Conservation (phyloP, 2,113 vertebrate species). For the Pseudopodoces humilis region DNA sequence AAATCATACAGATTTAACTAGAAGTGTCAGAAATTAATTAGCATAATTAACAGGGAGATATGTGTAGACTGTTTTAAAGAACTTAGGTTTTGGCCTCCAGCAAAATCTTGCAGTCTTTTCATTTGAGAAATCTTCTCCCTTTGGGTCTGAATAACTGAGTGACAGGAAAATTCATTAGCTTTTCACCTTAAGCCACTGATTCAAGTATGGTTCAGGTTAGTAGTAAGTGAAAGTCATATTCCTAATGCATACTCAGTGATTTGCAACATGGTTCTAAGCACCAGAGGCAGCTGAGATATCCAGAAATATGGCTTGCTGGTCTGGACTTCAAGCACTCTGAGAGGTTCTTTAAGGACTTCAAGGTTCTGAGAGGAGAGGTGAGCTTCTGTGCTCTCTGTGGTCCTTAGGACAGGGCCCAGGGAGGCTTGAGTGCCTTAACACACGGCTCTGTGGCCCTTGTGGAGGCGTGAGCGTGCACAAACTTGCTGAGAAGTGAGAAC, state of each 20-base stretch:
- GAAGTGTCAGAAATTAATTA: conserved; percentile 28
- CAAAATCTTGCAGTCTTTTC: not conserved
- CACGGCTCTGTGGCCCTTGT: accelerated
- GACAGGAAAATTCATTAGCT: not conserved
- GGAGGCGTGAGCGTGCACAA: accelerated
- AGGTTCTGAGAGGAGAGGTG: not conserved
- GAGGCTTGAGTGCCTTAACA: not conserved
- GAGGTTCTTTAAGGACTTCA: too few relatives aligned
- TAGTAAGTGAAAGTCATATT: not conserved
- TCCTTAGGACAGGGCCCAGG: not conserved
- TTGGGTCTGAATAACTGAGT: not conserved
- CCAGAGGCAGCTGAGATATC: not conserved
- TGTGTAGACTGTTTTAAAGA: not conserved
- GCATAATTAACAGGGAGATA: not conserved
- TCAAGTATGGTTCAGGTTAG: not conserved
- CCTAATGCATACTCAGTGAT: not conserved
- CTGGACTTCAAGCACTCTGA: not conserved
- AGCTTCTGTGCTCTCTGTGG: not conserved
- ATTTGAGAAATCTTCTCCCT: not conserved
- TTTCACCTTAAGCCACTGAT: not conserved
- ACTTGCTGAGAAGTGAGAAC: not conserved
- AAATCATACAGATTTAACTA: not conserved
- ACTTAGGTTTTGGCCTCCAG: not conserved
- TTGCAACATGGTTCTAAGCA: not conserved
- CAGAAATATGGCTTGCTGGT: not conserved